Evolutionary conservation across 2,113 vertebrate species (phyloP).

Genomic region (Tor tambroides): DNA sequence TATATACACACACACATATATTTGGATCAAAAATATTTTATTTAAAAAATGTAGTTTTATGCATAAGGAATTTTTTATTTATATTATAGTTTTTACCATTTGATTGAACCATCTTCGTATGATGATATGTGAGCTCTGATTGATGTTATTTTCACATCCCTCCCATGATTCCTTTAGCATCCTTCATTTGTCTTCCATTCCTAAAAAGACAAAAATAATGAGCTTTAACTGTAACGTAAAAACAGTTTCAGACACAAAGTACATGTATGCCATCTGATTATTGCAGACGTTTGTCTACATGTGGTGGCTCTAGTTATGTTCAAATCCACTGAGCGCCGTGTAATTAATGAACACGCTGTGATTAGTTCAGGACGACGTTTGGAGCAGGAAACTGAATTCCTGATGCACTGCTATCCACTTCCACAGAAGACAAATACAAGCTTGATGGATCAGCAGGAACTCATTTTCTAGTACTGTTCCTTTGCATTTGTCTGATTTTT

Average conservation of each 20-base stretch:
- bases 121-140: background rate
- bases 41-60: too few species aligned
- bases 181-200: background rate
- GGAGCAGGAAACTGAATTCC: background rate
- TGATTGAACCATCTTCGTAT: background rate
- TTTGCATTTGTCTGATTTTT: background rate
- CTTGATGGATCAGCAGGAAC: background rate
- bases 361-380: background rate
- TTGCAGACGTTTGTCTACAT: background rate
- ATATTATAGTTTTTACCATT: background rate
- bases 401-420: slow-evolving; percentile 14
- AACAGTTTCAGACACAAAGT: background rate
- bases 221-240: background rate
- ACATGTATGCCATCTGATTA: background rate
- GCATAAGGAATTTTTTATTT: background rate
- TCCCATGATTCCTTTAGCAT: background rate
- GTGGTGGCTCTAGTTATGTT: background rate
- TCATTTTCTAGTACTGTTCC: slow-evolving; percentile 6
- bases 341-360: background rate
- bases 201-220: background rate
- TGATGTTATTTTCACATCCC: background rate
- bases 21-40: too few species aligned
- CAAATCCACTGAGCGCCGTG: background rate
- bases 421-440: slow-evolving; percentile 1
- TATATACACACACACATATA: too few species aligned